Evolutionary conservation across 1,140 invertebrate genomes (phyloP).

Genomic region (Theocolax elegans): DNA sequence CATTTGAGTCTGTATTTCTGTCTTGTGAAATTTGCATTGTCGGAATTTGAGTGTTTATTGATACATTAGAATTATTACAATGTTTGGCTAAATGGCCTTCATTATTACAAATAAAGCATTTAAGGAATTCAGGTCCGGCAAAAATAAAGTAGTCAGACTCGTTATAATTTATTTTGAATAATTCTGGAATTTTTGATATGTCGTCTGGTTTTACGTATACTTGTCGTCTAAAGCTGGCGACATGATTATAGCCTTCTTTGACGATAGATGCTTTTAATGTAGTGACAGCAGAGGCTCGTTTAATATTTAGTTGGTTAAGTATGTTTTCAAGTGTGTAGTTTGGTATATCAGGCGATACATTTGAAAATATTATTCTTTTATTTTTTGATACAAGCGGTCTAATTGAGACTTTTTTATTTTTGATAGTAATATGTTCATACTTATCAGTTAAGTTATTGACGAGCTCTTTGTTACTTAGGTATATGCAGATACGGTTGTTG

Average conservation of each 20-base stretch:
- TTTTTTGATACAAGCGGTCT: conserved; percentile 10
- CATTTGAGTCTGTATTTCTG: not conserved
- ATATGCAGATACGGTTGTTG: not conserved
- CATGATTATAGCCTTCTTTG: not conserved
- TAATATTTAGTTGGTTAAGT: not conserved
- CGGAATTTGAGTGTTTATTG: not conserved
- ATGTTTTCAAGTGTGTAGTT: conserved; percentile 11
- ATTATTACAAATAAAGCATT: not conserved
- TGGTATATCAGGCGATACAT: not conserved
- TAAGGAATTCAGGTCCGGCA: not conserved
- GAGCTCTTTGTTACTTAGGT: not conserved
- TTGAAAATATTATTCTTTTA: conserved; percentile 26
- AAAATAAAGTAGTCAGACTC: not conserved
- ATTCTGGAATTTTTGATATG: not conserved
- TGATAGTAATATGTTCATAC: not conserved
- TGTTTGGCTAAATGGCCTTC: not conserved
- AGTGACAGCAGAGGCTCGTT: not conserved
- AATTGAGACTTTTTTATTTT: not conserved
- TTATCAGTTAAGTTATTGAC: not conserved
- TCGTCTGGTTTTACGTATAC: not conserved
- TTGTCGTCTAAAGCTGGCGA: not conserved
- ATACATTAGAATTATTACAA: not conserved
- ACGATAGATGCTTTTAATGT: not conserved
- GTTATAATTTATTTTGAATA: not conserved
- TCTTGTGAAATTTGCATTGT: not conserved